phyloP scores from a whole-genome alignment of 2,797 vertebrate genomes.

The Sebastes paucispinis region DNA sequence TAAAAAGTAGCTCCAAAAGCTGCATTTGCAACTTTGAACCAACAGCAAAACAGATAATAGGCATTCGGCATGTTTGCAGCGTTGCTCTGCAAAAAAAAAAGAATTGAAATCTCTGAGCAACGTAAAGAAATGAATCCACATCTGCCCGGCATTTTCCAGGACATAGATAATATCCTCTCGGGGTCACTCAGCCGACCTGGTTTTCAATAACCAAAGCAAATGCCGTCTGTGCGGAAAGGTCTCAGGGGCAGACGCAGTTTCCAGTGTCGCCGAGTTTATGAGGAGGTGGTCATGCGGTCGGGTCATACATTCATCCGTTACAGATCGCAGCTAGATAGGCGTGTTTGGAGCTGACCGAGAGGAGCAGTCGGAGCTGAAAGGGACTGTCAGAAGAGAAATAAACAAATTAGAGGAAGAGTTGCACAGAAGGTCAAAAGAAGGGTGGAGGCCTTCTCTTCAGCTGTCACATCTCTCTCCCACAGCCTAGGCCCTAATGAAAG shows the following conservation, averaged over 20 bases:
- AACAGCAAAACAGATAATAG: neutral
- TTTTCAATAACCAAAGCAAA: constrained; percentile 16
- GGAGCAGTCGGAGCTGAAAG: constrained; percentile 2
- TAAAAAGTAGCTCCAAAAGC: neutral
- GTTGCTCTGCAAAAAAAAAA: neutral
- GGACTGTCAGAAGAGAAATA: constrained; percentile 32
- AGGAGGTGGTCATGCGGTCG: constrained; percentile 15
- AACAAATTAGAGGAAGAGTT: constrained; percentile 24
- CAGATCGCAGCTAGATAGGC: constrained; percentile 18
- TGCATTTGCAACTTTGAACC: neutral
- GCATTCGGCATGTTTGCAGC: neutral
- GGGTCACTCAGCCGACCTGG: constrained; percentile 19
- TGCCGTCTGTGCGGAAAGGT: neutral
- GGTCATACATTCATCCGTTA: constrained; percentile 14
- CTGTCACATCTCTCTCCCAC: constrained; percentile 9
- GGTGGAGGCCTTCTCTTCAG: constrained; percentile 18
- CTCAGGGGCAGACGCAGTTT: constrained; percentile 5
- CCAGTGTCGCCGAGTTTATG: neutral
- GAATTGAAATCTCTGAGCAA: neutral
- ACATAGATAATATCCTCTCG: constrained; percentile 18
- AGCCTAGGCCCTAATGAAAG: constrained; percentile 30
- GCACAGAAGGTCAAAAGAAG: constrained; percentile 41
- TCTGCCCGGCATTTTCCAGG: neutral
- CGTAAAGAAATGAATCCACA: neutral
- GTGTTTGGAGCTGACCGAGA: neutral